Evolutionary conservation across 1,140 invertebrate species (phyloP), one percentile per base, ranked within the genome.

Genomic region (Aleiodes sp.): DNA sequence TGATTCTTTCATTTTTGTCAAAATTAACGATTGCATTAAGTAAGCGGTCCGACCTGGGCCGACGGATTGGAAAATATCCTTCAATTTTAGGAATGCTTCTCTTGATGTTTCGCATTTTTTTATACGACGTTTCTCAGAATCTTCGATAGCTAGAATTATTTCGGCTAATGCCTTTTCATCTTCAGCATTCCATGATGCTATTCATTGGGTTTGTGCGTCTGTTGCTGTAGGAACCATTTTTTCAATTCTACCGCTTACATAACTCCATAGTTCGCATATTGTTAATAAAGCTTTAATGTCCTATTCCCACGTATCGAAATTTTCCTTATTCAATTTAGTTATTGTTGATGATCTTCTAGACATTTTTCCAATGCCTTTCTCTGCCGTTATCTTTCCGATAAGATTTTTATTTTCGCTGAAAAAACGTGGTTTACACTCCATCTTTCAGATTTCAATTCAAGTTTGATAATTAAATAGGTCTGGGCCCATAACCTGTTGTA

Each of bases 231-330:
- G 19, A 9, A 16, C 56, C 24, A 71, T 65, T 28, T 57, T 69
- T 10, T 3, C 8, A 24, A 0, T 57, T 16, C 1, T 60, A 29
- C 72, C 75, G 61, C 62, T 72, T 12, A 78, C 73, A 57, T 72
- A 76, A 19, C 33, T 29, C 75, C 75, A 76, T 12, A 46, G 19
- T n/a, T 75, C 76, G 33, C 70, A 74, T 65, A 76, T 78, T 10
- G 73, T 65, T 6, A 78, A 57, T 9, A 76, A 37, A 0, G 76
- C 71, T 41, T 76, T 67, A 9, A 75, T 68, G 57, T 76, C 73
- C 19, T 76, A 73, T 8, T 64, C 68, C 75, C 75, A 78, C 4
- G 75, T 76, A 28, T 75, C 75, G 43, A 70, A 68, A 33, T 65
- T 65, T 16, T 65, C 63, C 14, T 65, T 65, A 14, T 8, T 52